phyloP scores from a whole-genome alignment of 2,113 vertebrate species.

The Catagonus wagneri region DNA sequence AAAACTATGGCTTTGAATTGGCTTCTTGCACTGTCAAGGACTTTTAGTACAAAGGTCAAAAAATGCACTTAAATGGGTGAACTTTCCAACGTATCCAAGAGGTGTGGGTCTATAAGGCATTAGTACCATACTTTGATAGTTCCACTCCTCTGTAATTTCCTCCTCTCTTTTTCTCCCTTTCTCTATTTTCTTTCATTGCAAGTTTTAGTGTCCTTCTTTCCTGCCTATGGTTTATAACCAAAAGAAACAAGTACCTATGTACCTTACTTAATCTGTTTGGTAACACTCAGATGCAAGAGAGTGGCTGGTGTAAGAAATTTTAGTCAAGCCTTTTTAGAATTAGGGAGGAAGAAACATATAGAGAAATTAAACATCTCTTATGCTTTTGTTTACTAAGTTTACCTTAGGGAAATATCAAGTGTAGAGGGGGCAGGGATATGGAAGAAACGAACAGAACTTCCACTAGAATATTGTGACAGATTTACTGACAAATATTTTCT shows the following conservation, averaged over 20 bases:
- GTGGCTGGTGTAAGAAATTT: neutral
- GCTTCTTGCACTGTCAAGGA: constrained; percentile 38
- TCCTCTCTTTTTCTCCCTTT: neutral
- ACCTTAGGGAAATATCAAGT: constrained; percentile 60
- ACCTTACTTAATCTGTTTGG: constrained; percentile 6
- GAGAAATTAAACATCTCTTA: constrained; percentile 29
- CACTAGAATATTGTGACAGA: constrained; percentile 72
- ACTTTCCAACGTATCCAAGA: neutral
- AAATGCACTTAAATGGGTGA: constrained; percentile 7
- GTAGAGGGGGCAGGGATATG: neutral
- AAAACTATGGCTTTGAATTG: constrained; percentile 52
- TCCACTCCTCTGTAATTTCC: neutral
- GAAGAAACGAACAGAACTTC: constrained; percentile 63
- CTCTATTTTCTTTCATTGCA: neutral
- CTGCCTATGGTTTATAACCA: neutral
- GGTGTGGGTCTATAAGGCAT: neutral
- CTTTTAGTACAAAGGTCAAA: constrained; percentile 36
- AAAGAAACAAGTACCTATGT: neutral
- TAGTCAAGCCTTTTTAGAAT: constrained; percentile 35
- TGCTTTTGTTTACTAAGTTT: constrained; percentile 57
- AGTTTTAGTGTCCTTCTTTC: neutral
- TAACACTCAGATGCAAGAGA: constrained; percentile 18
- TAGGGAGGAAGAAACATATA: neutral
- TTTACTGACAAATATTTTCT: constrained; percentile 76
- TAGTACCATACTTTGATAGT: neutral